Conservation (phyloP, 2,888 invertebrate genomes). For the Troides oblongomaculatus region DNA sequence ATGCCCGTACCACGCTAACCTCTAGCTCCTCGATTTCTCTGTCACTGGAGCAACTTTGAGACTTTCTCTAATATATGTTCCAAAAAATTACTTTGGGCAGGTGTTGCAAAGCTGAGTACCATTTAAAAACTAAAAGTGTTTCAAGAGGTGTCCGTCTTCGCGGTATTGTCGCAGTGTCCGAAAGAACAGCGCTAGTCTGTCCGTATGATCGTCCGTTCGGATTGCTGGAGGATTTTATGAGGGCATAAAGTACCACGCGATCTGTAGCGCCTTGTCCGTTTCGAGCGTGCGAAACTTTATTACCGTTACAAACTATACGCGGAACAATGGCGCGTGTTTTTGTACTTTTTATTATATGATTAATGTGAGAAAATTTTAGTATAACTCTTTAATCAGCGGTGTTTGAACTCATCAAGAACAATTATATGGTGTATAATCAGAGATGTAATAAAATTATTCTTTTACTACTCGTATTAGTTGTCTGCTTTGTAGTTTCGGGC, state of each 20-base stretch:
- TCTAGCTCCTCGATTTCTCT: no score
- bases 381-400: constrained; percentile 20
- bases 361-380: constrained; percentile 21
- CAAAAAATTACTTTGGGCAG: no score
- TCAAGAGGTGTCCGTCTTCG: constrained; percentile 9
- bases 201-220: constrained; percentile 49
- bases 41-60: no score
- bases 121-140: neutral
- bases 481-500: no score
- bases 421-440: constrained; percentile 12
- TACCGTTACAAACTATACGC: constrained; percentile 40
- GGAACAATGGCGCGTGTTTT: constrained; percentile 35
- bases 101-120: no score
- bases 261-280: constrained; percentile 55
- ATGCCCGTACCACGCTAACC: no score
- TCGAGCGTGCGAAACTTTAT: constrained; percentile 47
- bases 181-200: constrained; percentile 34
- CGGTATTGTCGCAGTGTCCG: constrained; percentile 33
- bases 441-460: constrained; percentile 6
- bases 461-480: neutral
- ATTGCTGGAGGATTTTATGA: constrained; percentile 60
- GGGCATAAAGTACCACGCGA: constrained; percentile 65
- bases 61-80: no score
- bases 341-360: constrained; percentile 20
- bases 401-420: constrained; percentile 9